These are phyloP conservation scores for Raja brachyura DNA, from an alignment of 2,113 vertebrate genomes.

Conservation along the genomic window DNA sequence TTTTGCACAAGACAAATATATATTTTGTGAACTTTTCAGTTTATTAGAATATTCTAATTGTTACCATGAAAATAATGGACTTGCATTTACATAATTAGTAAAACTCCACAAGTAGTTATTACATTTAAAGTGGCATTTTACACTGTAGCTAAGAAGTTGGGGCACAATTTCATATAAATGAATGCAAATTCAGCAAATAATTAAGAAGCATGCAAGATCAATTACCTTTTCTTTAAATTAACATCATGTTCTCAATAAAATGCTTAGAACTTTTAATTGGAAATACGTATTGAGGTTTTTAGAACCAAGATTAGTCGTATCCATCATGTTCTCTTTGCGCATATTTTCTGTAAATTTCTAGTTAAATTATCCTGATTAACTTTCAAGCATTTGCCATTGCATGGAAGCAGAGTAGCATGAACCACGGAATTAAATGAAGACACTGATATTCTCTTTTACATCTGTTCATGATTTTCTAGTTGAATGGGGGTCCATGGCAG, in stretches of 20 bases:
- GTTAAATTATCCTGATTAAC: neutral
- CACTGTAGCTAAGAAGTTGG: neutral
- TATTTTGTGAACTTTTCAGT: neutral
- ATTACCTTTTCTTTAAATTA: neutral
- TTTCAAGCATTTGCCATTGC: neutral
- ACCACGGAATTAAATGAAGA: neutral
- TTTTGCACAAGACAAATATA: neutral
- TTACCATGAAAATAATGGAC: neutral
- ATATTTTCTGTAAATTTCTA: neutral
- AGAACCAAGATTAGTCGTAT: neutral
- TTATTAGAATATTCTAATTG: neutral
- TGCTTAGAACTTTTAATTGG: neutral
- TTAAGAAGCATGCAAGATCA: neutral
- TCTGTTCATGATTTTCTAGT: neutral
- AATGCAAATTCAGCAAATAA: neutral
- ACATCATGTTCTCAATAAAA: neutral
- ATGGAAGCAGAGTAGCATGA: neutral
- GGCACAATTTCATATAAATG: neutral
- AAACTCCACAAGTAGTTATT: neutral
- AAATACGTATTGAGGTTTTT: neutral
- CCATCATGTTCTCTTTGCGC: neutral
- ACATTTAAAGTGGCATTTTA: neutral
- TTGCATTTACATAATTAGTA: neutral
- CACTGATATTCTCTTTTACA: neutral
- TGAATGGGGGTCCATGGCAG: neutral